Evolutionary conservation across 2,113 vertebrate species (phyloP).

Genomic region (Cettia cetti): DNA sequence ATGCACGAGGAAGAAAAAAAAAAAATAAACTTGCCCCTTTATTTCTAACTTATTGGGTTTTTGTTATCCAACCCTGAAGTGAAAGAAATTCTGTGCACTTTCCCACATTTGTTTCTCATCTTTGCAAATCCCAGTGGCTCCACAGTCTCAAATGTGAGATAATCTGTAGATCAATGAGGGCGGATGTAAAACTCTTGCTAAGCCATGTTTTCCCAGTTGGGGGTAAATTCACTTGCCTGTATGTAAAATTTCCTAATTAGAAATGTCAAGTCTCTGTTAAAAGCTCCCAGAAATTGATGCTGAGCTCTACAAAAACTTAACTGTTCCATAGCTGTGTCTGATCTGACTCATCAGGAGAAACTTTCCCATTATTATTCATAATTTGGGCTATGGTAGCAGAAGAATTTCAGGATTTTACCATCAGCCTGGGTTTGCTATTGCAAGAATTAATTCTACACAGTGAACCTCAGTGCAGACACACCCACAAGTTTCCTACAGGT

Average conservation of each 20-base stretch:
- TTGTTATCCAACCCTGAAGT: conserved; percentile 70
- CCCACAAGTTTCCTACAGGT: background rate
- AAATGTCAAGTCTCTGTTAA: conserved; percentile 77
- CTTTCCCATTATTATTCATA: background rate
- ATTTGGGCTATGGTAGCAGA: background rate
- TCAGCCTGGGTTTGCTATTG: background rate
- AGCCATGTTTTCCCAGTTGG: conserved; percentile 89
- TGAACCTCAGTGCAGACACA: background rate
- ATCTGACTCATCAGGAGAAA: background rate
- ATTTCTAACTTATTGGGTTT: conserved; percentile 58
- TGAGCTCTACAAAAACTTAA: conserved; percentile 60
- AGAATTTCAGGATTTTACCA: background rate
- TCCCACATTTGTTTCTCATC: conserved; percentile 83
- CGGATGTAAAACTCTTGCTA: conserved; percentile 90
- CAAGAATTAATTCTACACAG: background rate
- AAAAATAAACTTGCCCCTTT: conserved; percentile 29
- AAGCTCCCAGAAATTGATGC: conserved; percentile 66
- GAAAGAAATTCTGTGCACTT: conserved; percentile 75
- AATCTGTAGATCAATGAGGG: conserved; percentile 92
- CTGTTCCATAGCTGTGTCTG: conserved; percentile 18
- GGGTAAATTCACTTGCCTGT: conserved; percentile 87
- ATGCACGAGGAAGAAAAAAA: conserved; percentile 24
- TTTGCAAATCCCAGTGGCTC: conserved; percentile 74
- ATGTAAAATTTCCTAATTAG: conserved; percentile 84
- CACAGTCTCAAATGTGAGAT: conserved; percentile 83